phyloP scores from a whole-genome alignment of 30 jellyfish, hydroid and myxozoan species.

The Sanderia malayensis region DNA sequence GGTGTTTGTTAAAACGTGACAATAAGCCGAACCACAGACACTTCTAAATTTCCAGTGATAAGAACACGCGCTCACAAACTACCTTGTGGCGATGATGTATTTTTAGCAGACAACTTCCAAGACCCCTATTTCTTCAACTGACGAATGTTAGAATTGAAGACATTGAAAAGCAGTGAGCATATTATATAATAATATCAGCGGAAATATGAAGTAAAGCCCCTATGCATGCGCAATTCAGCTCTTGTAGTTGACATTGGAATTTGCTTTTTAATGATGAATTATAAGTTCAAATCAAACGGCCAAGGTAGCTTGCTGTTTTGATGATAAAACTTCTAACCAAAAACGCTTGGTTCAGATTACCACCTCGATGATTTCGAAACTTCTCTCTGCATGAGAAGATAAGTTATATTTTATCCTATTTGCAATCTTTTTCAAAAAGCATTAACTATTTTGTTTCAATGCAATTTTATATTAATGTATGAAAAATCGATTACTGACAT shows the following conservation, averaged over 20 bases:
- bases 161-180: background rate
- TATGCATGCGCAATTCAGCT: too few relatives aligned
- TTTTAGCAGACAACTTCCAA: slow-evolving; percentile 37
- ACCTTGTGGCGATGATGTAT: slow-evolving; percentile 48
- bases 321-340: background rate
- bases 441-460: background rate
- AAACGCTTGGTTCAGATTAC: background rate
- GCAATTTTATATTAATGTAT: background rate
- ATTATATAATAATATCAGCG: too few relatives aligned
- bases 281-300: too few relatives aligned
- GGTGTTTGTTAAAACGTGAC: slow-evolving; percentile 36
- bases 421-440: background rate
- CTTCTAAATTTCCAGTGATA: slow-evolving; percentile 9
- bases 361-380: background rate
- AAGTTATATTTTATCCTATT: background rate
- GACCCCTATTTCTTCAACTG: too few relatives aligned
- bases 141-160: background rate
- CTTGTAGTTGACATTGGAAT: too few relatives aligned
- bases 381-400: background rate
- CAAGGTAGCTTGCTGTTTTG: background rate
- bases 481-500: background rate
- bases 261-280: too few relatives aligned
- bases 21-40: background rate
- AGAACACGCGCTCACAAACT: slow-evolving; percentile 5
- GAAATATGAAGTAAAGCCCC: too few relatives aligned